These are phyloP conservation scores for Drosophila tropicalis DNA, from an alignment of 1,140 invertebrate genomes.

Conservation along the genomic window DNA sequence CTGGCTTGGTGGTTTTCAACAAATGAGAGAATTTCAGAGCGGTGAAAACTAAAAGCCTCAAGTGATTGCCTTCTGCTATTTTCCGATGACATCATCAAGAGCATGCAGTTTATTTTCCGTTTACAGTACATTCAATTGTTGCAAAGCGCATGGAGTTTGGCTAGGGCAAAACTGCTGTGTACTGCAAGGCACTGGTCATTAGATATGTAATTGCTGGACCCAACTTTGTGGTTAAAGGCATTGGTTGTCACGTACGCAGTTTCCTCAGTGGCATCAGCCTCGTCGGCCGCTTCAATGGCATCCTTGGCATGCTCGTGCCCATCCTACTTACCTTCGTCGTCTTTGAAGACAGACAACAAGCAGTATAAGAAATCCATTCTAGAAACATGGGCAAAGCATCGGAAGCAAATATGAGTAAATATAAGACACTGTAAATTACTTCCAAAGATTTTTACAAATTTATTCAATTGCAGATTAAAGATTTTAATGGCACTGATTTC, in stretches of 20 bases:
- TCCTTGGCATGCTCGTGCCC: slow-evolving; percentile 76
- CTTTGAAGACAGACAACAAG: slow-evolving; percentile 94
- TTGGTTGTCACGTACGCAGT: slow-evolving; percentile 70
- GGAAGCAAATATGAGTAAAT: slow-evolving; percentile 87
- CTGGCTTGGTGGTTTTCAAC: slow-evolving; percentile 84
- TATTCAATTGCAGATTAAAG: slow-evolving; percentile 85
- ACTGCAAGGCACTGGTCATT: slow-evolving; percentile 14
- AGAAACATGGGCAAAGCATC: slow-evolving; percentile 96
- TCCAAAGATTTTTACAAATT: no score
- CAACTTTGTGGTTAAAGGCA: slow-evolving; percentile 62
- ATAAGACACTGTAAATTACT: no score
- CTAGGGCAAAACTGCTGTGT: slow-evolving; percentile 72
- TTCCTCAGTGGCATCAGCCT: slow-evolving; percentile 54
- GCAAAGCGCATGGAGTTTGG: slow-evolving; percentile 60
- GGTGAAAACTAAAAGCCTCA: slow-evolving; percentile 84
- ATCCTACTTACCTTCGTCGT: slow-evolving; percentile 56
- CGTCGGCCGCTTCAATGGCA: slow-evolving; percentile 54
- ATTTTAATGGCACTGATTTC: slow-evolving; percentile 91
- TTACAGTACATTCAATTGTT: slow-evolving; percentile 67
- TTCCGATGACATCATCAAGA: slow-evolving; percentile 77
- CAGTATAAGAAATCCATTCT: slow-evolving; percentile 96
- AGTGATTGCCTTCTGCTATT: slow-evolving; percentile 82
- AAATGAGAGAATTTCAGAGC: slow-evolving; percentile 87
- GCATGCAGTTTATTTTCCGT: slow-evolving; percentile 64
- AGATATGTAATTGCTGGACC: slow-evolving; percentile 4